Base-by-base conservation (phyloP, 2,113 vertebrate genomes). In the Oceanites oceanicus region DNA sequence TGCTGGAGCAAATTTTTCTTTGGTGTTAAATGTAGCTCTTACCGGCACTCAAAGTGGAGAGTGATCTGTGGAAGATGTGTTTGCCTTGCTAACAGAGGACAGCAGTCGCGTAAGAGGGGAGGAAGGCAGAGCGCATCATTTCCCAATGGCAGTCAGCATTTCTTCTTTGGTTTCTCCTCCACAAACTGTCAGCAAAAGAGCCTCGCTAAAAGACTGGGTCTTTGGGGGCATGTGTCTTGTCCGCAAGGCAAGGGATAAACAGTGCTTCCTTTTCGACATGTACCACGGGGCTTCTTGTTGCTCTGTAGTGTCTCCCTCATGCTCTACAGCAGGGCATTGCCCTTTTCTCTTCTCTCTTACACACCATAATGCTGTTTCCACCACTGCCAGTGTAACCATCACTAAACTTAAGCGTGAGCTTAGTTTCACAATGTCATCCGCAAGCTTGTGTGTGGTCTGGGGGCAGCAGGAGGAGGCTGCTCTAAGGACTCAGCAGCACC, bases 111-210 rank as follows among this genome's bases (percentile, higher is more conserved):
- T n/a, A 63, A 47, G 36, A 45, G 19, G 62, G 20, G 13, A 45
- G 34, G 58, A 79, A 86, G 34, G 23, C 4, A 25, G 13, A 58
- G 13, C 0, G 0, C 55, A 8, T 81, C 0, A 62, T 80, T 92
- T 95, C 65, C 50, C 11, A 74, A 11, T 13, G 61, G 38, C 68
- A 58, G 26, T 29, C n/a, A 56, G 10, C 59, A 29, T 50, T 53
- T 89, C 27, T 52, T 80, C 44, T 23, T 96, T 0, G 0, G 10
- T 71, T 94, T 81, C 52, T 26, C 20, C 38, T 67, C 52, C 80
- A n/a, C 38, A 74, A 71, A 58, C 53, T 0, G 7, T 20, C 55
- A 82, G 42, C 65, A 75, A 71, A 50, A 42, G 25, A 56, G 25
- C 15, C 56, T 82, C 30, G 14, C 11, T 44, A 49, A 80, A 34